These are phyloP conservation scores for Atrichornis clamosus DNA, from an alignment of 2,113 vertebrate genomes.

Conservation along the genomic window DNA sequence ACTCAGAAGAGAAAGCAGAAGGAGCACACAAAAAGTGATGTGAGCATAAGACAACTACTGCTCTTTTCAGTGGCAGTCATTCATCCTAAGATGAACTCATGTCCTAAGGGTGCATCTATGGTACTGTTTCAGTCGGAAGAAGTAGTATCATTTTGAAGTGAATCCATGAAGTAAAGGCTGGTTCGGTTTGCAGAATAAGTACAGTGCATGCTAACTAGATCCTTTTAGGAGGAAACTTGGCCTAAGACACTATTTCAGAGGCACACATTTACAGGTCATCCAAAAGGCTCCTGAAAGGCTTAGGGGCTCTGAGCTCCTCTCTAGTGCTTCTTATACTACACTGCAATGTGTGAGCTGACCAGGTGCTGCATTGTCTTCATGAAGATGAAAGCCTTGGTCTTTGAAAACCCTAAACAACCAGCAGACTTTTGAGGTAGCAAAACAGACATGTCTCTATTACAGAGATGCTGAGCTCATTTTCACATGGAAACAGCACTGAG, in stretches of 20 bases:
- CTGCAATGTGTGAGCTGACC: background rate
- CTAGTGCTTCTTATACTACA: background rate
- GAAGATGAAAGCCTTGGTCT: background rate
- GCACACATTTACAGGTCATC: background rate
- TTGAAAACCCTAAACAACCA: background rate
- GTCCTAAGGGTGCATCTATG: background rate
- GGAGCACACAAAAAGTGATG: background rate
- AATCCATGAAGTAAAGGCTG: background rate
- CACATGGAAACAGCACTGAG: background rate
- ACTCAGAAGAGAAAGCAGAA: background rate
- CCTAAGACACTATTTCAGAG: background rate
- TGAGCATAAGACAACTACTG: background rate
- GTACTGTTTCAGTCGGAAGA: background rate
- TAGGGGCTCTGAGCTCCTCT: background rate
- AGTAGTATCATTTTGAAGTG: background rate
- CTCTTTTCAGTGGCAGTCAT: background rate
- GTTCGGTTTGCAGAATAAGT: background rate
- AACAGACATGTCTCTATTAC: background rate
- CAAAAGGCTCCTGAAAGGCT: background rate
- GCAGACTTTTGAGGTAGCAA: background rate
- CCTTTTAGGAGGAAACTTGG: background rate
- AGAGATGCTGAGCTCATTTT: background rate
- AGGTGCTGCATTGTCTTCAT: background rate
- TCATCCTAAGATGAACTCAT: background rate
- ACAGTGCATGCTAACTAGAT: background rate